Base-by-base conservation (phyloP, 2,113 vertebrate genomes). In the Tupaia chinensis region DNA sequence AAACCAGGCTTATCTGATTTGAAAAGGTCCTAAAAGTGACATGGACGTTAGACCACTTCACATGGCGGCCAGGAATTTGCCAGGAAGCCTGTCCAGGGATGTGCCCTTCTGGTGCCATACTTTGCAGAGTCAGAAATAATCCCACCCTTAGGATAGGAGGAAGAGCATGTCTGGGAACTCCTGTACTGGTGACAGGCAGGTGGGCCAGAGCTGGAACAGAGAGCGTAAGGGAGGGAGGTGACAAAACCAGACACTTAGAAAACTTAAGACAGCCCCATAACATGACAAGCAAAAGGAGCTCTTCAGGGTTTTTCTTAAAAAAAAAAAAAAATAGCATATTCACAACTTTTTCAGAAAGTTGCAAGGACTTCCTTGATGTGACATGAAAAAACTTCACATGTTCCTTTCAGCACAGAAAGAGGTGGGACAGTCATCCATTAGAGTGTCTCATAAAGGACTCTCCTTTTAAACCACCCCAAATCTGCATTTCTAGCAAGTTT, bases 211-310 rank as follows among this genome's bases (percentile, higher is more conserved):
- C 66, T 29, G 11, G 32, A 20, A 54, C 27, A 73, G 13, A 27
- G 11, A 25, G 25, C 22, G 1, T 63, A 2, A 5, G 7, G 2
- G 10, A 0, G 7, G 19, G 65, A 9, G 60, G 19, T 2, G 13
- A 5, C 8, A 27, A 3, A 12, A 10, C 7, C n/a, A 32, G 19
- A 19, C 7, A 77, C 13, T 9, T 58, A 10, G 60, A 34, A 44
- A 77, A 76, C 54, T n/a, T 70, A 60, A 70, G 54, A 68, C 29
- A 87, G 6, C 5, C 61, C 85, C 6, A 58, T 73, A 79, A 68
- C 3, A 60, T 10, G 27, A 44, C 73, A 63, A 54, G 6, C 10
- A 19, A 78, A 79, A 77, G 12, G 60, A 91, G 6, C 17, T 77
- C 72, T 74, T 58, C 5, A 44, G 20, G 20, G 9, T 34, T 78